Conservation (phyloP, 2,113 vertebrate genomes). For the Anarrhichthys ocellatus region DNA sequence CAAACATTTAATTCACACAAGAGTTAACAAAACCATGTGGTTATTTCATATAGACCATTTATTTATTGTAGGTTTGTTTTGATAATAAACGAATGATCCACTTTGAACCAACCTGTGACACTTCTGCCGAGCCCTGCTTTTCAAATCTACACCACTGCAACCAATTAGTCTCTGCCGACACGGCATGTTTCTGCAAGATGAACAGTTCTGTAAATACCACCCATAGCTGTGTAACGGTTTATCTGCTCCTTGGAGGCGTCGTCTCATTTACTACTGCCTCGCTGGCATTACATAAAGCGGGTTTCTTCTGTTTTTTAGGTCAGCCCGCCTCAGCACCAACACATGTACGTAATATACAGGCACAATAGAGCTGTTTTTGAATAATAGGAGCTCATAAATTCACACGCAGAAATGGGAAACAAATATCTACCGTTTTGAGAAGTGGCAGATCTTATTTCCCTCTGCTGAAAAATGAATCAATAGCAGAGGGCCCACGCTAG, state of each 20-base stretch:
- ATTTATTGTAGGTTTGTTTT: background rate
- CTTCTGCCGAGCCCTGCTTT: background rate
- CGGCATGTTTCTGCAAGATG: conserved; percentile 39
- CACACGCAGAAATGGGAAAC: conserved; percentile 71
- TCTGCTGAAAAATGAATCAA: conserved; percentile 74
- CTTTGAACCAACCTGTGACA: conserved; percentile 14
- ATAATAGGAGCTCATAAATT: conserved; percentile 59
- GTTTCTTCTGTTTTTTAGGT: conserved; percentile 20
- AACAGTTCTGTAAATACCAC: conserved; percentile 44
- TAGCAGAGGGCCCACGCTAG: conserved; percentile 48
- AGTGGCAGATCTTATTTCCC: conserved; percentile 75
- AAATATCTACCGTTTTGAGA: conserved; percentile 73
- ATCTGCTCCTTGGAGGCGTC: conserved; percentile 29
- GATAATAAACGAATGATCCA: background rate
- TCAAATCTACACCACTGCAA: background rate
- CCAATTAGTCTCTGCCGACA: conserved; percentile 41
- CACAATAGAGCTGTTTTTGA: conserved; percentile 48
- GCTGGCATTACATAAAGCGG: conserved; percentile 11
- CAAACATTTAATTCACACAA: too few relatives aligned
- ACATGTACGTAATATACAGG: conserved; percentile 14
- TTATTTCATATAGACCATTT: too few relatives aligned
- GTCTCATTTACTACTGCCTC: conserved; percentile 35
- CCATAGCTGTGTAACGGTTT: conserved; percentile 36
- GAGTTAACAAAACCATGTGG: too few relatives aligned
- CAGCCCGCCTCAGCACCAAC: background rate